A percentile compares a stretch with the other conserved stretches of the same genome.
These are phyloP conservation scores for Diphyllodes magnificus DNA, from an alignment of 2,113 vertebrate genomes.

Conservation along the genomic window DNA sequence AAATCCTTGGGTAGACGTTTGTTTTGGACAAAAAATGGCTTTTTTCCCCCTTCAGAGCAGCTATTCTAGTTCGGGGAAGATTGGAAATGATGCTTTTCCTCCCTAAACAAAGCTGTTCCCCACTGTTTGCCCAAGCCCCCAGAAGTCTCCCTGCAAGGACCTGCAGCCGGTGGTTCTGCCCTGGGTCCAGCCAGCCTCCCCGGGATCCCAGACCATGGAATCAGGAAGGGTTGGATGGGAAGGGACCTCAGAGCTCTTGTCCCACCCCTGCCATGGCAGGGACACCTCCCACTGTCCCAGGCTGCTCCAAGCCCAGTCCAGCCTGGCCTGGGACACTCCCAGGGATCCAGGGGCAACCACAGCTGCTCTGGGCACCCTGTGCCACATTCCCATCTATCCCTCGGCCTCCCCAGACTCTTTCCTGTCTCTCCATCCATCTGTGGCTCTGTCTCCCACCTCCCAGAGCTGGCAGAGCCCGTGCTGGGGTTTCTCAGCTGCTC, in stretches of 20 bases:
- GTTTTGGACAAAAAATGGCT: background rate
- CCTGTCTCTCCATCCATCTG: background rate
- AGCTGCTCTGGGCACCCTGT: background rate
- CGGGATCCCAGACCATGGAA: background rate
- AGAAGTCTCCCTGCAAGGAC: background rate
- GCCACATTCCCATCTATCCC: background rate
- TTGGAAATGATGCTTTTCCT: background rate
- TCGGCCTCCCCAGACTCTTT: rapidly evolving
- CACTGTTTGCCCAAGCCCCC: background rate
- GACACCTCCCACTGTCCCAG: background rate
- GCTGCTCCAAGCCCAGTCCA: background rate
- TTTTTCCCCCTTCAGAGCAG: background rate
- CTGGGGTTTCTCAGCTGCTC: background rate
- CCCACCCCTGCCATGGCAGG: background rate
- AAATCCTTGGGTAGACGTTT: background rate
- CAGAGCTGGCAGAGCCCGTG: background rate
- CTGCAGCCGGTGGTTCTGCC: no score
- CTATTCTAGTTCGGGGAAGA: background rate
- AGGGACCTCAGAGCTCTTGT: background rate
- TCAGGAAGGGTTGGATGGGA: background rate
- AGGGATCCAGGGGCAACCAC: background rate
- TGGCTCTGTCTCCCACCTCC: background rate
- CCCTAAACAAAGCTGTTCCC: background rate
- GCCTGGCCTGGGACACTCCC: background rate
- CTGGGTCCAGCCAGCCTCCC: background rate